Base-by-base conservation (phyloP, 2,113 vertebrate species). In the Zonotrichia leucophrys region DNA sequence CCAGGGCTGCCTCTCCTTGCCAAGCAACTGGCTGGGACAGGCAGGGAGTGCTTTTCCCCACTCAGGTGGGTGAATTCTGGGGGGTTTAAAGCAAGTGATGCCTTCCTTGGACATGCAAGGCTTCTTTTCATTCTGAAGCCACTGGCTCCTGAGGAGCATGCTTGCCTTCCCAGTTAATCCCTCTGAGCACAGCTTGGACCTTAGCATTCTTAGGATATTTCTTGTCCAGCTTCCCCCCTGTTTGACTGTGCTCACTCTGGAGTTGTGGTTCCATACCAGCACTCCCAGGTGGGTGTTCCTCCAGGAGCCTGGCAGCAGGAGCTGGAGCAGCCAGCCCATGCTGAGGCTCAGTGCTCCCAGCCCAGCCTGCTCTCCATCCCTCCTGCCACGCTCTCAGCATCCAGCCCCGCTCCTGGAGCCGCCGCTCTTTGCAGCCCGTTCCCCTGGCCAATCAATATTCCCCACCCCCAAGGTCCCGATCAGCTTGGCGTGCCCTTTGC, bases 401-500 rank as follows among this genome's bases (percentile, higher is more conserved):
- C 55, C 69, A 64, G 79, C 91, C 87, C 72, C 0, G 20, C 67
- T 80, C 79, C 69, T 0, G 27, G 59, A 74, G 62, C 87, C 37
- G 2, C 42, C 1, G 5, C 78, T 94, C 72, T 53, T 83, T 74
- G 10, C 79, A 63, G 59, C 79, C 1, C 5, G 4, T 87, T 92
- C 77, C 92, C 83, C 19, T 84, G 4, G 0, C 92, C 86, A n/a
- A 68, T 87, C 86, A 30, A 78, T 94, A 52, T 83, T 77, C 69
- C 82, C 86, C 81, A 33, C 56, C 31, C 85, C n/a, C 64, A 24
- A 33, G 60, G 72, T 83, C 94, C 86, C 6, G 25, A 86, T 91
- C 81, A 59, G 84, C 94, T 91, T 35, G 60, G 52, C 64, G 3
- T 95, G 88, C 88, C 94, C 95, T 96, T 96, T 96, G 92, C 95